A percentile compares a stretch with the other conserved stretches of the same genome.
phyloP scores from a whole-genome alignment of 2,113 vertebrate species.

The Helogale parvula region DNA sequence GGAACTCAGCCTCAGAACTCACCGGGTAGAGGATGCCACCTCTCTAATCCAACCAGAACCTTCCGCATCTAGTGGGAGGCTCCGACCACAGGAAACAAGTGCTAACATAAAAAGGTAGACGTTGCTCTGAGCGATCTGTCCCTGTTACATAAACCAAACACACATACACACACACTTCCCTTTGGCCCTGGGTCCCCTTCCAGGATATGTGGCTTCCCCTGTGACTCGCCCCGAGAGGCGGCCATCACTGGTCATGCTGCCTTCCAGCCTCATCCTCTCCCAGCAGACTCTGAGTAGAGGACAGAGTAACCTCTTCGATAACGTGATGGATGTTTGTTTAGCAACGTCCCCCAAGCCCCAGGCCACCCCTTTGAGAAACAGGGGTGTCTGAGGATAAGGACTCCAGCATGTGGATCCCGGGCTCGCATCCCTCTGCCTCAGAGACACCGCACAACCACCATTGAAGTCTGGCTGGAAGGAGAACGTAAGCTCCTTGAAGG shows the following conservation, averaged over 20 bases:
- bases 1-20: background rate
- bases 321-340: background rate
- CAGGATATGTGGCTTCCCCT: background rate
- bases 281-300: background rate
- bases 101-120: background rate
- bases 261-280: background rate
- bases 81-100: background rate
- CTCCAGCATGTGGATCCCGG: background rate
- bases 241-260: background rate
- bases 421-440: background rate
- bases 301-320: background rate
- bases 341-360: background rate
- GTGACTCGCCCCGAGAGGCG: background rate
- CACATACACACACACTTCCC: background rate
- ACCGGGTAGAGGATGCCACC: background rate
- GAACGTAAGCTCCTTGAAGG: background rate
- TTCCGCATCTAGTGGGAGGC: background rate
- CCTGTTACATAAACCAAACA: background rate
- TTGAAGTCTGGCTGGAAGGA: background rate
- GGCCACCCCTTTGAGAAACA: background rate
- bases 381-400: background rate
- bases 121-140: background rate
- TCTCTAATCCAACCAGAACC: background rate
- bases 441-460: background rate
- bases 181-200: background rate